These are phyloP conservation scores for Aporophyla nigra DNA, from an alignment of 2,888 invertebrate genomes.

Conservation along the genomic window DNA sequence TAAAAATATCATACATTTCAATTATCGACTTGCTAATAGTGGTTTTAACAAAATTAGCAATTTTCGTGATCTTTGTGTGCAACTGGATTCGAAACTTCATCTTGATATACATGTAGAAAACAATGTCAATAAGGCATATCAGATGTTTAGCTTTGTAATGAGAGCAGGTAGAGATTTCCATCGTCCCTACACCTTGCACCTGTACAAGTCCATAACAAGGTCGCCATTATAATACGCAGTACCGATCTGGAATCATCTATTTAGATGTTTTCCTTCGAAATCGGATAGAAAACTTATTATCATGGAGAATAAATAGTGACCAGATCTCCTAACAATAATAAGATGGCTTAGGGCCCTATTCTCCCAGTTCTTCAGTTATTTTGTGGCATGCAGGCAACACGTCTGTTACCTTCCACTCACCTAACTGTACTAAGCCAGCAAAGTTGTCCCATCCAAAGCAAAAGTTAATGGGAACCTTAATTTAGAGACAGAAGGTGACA, in stretches of 20 bases:
- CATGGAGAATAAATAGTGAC: background rate
- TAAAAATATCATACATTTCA: too few relatives aligned
- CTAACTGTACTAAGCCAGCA: background rate
- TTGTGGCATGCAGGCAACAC: background rate
- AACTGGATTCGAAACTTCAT: background rate
- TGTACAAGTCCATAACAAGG: background rate
- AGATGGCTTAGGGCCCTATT: background rate
- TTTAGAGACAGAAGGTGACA: background rate
- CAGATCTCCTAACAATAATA: background rate
- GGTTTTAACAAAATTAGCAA: too few relatives aligned
- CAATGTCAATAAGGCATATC: background rate
- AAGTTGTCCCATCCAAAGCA: background rate
- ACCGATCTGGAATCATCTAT: too few relatives aligned
- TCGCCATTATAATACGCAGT: too few relatives aligned
- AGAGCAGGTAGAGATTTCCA: background rate
- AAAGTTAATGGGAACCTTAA: background rate
- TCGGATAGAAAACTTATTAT: too few relatives aligned
- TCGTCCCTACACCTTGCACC: background rate
- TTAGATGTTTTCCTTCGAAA: too few relatives aligned
- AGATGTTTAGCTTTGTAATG: background rate
- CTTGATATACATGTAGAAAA: background rate
- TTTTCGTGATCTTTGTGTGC: slow-evolving; percentile 5
- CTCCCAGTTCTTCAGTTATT: background rate
- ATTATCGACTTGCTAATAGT: too few relatives aligned
- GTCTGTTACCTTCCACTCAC: background rate